Evolutionary conservation across 1,140 invertebrate species (phyloP), one percentile per base, ranked within the genome.

Genomic region (Pachyrhynchus sulphureomaculatus): DNA sequence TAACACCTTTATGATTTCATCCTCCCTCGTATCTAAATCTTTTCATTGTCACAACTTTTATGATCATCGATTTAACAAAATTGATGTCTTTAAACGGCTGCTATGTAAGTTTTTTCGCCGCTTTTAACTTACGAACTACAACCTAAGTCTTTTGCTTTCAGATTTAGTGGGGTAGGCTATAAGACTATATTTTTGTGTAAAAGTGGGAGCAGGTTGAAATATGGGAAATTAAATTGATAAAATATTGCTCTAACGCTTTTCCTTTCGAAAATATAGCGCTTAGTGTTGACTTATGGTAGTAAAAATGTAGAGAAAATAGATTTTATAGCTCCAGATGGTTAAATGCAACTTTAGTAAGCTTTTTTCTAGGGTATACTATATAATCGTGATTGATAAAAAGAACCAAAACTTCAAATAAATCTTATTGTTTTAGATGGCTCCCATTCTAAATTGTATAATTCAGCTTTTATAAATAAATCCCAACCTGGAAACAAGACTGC

Each of bases 51-150:
- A 2, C 24, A 23, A 32, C 9, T 49, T 49, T 49, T 49, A 49
- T 23, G 47, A 49, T 12, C 47, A 49, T 49, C 47, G 47, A 49
- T 49, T 49, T 13, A 23, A 23, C 23, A 21, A 49, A 49, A 33
- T 49, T 49, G 32, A 33, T 33, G 26, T 10, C 8, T 6, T 23
- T 32, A 32, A 49, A 49, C 23, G 15, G 47, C 21, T 23, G 47
- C 47, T 15, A 8, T 44, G 32, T 23, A 21, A 13, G n/a, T 17
- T 49, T 29, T 49, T 32, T 18, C 20, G 24, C 6, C 24, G n/a
- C 32, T 26, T 49, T 34, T 32, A 49, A 49, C 32, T 49, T 49
- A 49, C 24, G 47, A 49, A 49, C 47, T 49, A 34, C 47, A 49
- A 34, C 24, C 32, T 34, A 49, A 34, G 47, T 49, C 26, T 49